These are phyloP conservation scores for Calyptomena viridis DNA, from an alignment of 2,113 vertebrate genomes.

Conservation along the genomic window DNA sequence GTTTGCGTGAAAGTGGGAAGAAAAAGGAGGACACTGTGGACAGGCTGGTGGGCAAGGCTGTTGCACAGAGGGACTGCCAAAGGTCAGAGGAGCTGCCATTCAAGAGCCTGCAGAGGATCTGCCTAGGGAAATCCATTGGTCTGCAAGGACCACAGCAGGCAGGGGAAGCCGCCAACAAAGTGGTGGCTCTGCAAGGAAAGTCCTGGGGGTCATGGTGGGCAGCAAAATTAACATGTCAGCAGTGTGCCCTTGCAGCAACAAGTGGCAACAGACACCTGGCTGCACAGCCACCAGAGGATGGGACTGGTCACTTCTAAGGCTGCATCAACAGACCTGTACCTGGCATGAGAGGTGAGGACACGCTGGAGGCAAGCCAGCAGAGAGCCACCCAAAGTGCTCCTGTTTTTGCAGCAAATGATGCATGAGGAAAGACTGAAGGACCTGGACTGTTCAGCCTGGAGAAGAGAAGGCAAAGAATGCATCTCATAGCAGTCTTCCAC, in stretches of 20 bases:
- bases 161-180: background rate
- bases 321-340: background rate
- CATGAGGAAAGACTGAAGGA: background rate
- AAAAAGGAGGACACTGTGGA: fast-evolving
- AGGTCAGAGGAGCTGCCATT: background rate
- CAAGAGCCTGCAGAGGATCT: background rate
- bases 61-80: background rate
- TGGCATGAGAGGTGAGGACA: fast-evolving
- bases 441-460: background rate
- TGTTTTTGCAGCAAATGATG: background rate
- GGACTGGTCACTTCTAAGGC: background rate
- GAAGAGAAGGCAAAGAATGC: background rate
- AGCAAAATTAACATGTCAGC: background rate
- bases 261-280: background rate
- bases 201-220: background rate
- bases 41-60: background rate
- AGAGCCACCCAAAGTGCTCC: background rate
- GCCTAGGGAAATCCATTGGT: background rate
- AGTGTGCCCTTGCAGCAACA: background rate
- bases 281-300: background rate
- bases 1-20: background rate
- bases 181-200: background rate
- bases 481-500: background rate
- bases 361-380: background rate
- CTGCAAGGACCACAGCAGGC: background rate